phyloP scores from a whole-genome alignment of 2,888 invertebrate genomes.

The Drosophila niveifrons region DNA sequence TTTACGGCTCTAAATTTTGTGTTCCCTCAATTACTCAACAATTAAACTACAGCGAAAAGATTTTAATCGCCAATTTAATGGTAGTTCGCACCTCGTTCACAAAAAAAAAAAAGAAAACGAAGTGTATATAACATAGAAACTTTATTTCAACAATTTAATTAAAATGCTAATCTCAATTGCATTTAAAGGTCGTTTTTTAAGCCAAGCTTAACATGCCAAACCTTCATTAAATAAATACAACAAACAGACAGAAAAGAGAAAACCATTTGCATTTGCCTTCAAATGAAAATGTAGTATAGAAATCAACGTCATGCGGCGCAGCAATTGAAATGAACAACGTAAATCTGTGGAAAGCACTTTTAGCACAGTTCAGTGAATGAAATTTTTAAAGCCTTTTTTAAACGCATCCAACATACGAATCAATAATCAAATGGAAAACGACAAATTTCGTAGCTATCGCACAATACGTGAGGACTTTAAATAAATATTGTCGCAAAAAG shows the following conservation, averaged over 20 bases:
- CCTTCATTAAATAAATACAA: background rate
- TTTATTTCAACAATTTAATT: background rate
- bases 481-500: conserved; percentile 9
- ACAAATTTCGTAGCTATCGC: conserved; percentile 1
- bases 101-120: too few species aligned
- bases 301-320: background rate
- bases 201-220: background rate
- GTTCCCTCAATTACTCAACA: too few species aligned
- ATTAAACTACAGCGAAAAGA: too few species aligned
- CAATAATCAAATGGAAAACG: conserved; percentile 11
- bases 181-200: background rate
- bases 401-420: conserved; percentile 4
- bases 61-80: too few species aligned
- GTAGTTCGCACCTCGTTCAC: too few species aligned
- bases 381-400: conserved; percentile 4
- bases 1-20: too few species aligned
- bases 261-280: background rate
- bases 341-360: conserved; percentile 11
- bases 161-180: background rate
- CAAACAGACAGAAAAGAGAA: background rate
- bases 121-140: too few species aligned
- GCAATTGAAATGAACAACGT: conserved; percentile 1
- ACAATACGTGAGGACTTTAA: conserved; percentile 22
- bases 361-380: conserved; percentile 4
- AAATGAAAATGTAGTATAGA: background rate